Percentiles rank a stretch among this genome's conserved stretches.
Conservation (phyloP, 2,113 vertebrate species). For the Alaudala cheleensis region DNA sequence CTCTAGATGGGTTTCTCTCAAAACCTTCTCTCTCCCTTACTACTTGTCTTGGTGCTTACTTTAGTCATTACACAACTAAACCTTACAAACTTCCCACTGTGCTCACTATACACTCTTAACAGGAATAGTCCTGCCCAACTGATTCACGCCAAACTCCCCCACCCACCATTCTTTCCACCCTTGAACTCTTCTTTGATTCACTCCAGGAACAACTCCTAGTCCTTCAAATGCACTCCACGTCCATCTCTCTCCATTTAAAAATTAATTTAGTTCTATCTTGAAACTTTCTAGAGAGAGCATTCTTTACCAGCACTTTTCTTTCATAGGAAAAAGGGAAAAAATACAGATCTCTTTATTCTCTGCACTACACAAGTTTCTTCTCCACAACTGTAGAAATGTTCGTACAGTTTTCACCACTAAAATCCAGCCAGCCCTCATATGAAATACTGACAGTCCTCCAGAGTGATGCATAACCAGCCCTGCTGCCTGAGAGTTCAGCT, state of each 20-base stretch:
- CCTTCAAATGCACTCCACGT: not conserved
- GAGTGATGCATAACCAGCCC: not conserved
- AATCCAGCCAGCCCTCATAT: not conserved
- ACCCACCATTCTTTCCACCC: not conserved
- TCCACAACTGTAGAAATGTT: not conserved
- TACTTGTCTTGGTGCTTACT: not conserved
- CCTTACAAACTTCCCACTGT: not conserved
- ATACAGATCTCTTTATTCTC: not conserved
- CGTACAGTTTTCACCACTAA: not conserved
- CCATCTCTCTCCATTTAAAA: not conserved
- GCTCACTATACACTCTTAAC: accelerated
- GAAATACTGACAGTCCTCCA: not conserved
- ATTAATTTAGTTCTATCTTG: not conserved
- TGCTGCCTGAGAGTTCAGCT: not conserved
- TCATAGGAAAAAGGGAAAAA: not conserved
- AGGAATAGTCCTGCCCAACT: not conserved
- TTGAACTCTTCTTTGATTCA: not conserved
- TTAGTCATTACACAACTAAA: not conserved
- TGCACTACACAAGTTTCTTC: not conserved
- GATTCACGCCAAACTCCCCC: not conserved
- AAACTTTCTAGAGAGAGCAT: not conserved
- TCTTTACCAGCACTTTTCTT: not conserved
- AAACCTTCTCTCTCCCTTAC: not conserved
- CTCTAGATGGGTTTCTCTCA: not conserved
- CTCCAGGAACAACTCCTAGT: not conserved